These are phyloP conservation scores for Xenus cinereus DNA, from an alignment of 2,113 vertebrate species.

Conservation along the genomic window DNA sequence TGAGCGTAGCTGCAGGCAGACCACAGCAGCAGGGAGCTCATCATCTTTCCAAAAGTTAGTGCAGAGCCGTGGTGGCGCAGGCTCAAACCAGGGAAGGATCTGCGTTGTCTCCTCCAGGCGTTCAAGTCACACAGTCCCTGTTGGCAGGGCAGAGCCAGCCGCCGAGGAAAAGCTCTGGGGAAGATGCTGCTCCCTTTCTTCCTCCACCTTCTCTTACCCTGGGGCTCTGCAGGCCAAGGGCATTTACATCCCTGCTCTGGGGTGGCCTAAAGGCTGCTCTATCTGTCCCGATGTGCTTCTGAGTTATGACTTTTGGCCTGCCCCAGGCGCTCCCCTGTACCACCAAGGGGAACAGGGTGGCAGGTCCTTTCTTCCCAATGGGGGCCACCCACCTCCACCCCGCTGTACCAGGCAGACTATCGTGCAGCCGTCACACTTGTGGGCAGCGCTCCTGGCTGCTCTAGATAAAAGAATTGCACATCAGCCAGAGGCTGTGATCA, in stretches of 20 bases:
- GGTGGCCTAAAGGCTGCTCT: not conserved
- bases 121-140: rapidly evolving
- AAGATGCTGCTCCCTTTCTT: not conserved
- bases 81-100: not conserved
- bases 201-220: not conserved
- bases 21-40: not conserved
- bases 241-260: not conserved
- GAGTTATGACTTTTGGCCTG: not conserved
- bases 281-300: not conserved
- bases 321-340: not conserved
- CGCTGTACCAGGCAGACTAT: not conserved
- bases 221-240: not conserved
- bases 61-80: not conserved
- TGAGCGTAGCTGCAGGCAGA: not conserved
- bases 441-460: not conserved
- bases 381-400: not conserved
- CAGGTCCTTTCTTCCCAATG: not conserved
- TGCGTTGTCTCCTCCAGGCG: rapidly evolving
- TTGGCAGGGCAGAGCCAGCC: not conserved
- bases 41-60: not conserved
- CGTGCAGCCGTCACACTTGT: not conserved
- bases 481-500: not conserved
- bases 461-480: not conserved
- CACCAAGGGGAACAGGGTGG: not conserved
- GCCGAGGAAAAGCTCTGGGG: not conserved